Base-by-base conservation (phyloP, 2,797 vertebrate genomes). In the Cheirogaleus major region DNA sequence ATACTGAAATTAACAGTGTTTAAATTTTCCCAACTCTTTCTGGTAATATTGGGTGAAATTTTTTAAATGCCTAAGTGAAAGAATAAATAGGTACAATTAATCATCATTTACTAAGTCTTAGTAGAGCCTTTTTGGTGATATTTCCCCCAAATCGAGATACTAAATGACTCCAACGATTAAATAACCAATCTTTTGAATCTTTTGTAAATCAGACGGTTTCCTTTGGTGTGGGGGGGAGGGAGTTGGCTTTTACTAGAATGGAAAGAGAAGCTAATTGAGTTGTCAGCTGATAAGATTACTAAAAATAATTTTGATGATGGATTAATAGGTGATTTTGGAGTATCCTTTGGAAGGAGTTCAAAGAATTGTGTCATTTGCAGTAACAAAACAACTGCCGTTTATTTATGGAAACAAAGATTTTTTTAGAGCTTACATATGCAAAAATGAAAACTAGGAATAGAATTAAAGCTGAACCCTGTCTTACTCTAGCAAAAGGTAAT, bases 271-370 rank as follows among this genome's bases (percentile, higher is more conserved):
- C 67, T 91, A 80, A 95, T 52, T 84, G 70, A 91, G 35, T 76
- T 84, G 57, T 92, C 79, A 75, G 76, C 65, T 81, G 84, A 86
- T 43, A 89, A 89, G 63, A 80, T 87, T 95, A 93, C 80, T 90
- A 80, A 80, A 96, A 95, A 79, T 91, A 84, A 81, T 88, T 85
- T 91, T 69, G 50, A 92, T 95, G 59, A 88, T 88, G 63, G 61
- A 95, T 92, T 93, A 83, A 52, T 79, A 35, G 48, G 57, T 72
- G 57, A 80, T 90, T 93, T 63, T n/a, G 45, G 69, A 83, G 18
- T 89, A 73, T n/a, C 32, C 80, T 22, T 90, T 89, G 76, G 93
- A 89, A 96, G 59, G 45, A 87, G 63, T 70, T 93, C 69, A 70
- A 86, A 89, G 94, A 79, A 32, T 32, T 25, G 72, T 52, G 57